Conservation (phyloP, 2,888 invertebrate species). For the Xylota segnis region DNA sequence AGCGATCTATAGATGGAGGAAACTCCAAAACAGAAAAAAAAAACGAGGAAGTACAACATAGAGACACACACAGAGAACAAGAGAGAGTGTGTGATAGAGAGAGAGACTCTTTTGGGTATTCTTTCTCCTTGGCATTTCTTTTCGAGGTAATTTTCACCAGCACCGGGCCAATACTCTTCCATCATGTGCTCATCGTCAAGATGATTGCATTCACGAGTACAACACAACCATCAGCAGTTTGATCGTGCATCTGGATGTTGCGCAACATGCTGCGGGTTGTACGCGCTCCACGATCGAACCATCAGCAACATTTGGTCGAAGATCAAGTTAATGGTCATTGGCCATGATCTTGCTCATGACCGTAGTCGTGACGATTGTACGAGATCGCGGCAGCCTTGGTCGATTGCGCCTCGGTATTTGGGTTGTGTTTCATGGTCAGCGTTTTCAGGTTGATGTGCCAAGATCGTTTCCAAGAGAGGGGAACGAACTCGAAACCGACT, state of each 20-base stretch:
- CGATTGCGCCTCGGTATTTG: slow-evolving; percentile 33
- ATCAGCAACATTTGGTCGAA: slow-evolving; percentile 35
- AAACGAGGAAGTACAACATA: slow-evolving; percentile 46
- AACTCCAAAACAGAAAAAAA: no score
- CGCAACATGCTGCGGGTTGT: slow-evolving; percentile 62
- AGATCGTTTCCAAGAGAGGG: slow-evolving; percentile 59
- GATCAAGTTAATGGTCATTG: slow-evolving; percentile 70
- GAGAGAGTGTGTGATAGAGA: no score
- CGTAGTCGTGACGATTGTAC: slow-evolving; percentile 51
- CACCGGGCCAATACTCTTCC: slow-evolving; percentile 59
- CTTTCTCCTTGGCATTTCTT: slow-evolving; percentile 70
- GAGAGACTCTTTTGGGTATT: slow-evolving; percentile 54
- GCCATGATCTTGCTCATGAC: slow-evolving; percentile 74
- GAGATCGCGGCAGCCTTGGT: slow-evolving; percentile 52
- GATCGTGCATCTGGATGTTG: slow-evolving; percentile 36
- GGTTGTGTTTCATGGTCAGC: slow-evolving; percentile 64
- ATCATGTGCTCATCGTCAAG: slow-evolving; percentile 24
- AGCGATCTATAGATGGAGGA: slow-evolving; percentile 46
- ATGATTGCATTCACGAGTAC: slow-evolving; percentile 1
- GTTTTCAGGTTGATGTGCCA: slow-evolving; percentile 59
- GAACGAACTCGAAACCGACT: slow-evolving; percentile 66
- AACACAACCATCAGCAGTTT: slow-evolving; percentile 24
- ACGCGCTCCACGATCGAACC: slow-evolving; percentile 46
- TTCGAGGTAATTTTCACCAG: slow-evolving; percentile 49
- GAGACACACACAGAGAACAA: slow-evolving; percentile 8